Base-by-base conservation (phyloP, 2,113 vertebrate species). In the Emydocephalus ijimae region DNA sequence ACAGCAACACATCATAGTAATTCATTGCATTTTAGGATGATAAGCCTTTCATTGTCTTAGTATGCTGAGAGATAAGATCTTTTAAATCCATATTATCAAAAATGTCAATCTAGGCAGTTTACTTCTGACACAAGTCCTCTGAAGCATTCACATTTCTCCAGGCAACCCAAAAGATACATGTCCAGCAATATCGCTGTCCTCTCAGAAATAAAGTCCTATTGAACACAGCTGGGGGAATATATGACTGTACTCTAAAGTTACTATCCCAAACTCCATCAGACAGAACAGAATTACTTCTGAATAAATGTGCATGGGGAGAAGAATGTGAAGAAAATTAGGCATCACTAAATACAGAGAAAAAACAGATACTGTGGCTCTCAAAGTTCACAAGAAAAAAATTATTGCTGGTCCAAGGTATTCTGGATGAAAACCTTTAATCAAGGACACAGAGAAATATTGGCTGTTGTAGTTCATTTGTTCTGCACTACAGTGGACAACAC, bases 31-130 rank as follows among this genome's bases (percentile, higher is more conserved):
- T 26, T 61, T 59, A 0, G 48, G 88, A 92, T 50, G 86, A 93
- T 59, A 64, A 29, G 5, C 43, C 43, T 90, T 26, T 48, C 89
- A n/a, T 64, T 48, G 39, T 50, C 2, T 2, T 9, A 34, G 61
- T 34, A 48, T 89, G 61, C 89, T 91, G 90, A 91, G 74, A 90
- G 90, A 91, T 48, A 87, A 4, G n/a, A 92, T 92, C 14, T 48
- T 54, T 52, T 15, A 88, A 88, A 88, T 88, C 29, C 12, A 54
- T 88, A 54, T 88, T 29, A 88, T 88, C 14, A 88, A n/a, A 87
- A 88, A 54, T 88, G 29, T 50, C 86, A 54, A 88, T 88, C 48
- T 88, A 52, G n/a, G 86, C 86, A 88, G 3, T 6, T 15, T 26
- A 54, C 11, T 6, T n/a, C 50, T n/a, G 86, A n/a, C 14, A 88